These are phyloP conservation scores for Spodoptera exigua DNA, from an alignment of 2,888 invertebrate genomes.

Conservation along the genomic window DNA sequence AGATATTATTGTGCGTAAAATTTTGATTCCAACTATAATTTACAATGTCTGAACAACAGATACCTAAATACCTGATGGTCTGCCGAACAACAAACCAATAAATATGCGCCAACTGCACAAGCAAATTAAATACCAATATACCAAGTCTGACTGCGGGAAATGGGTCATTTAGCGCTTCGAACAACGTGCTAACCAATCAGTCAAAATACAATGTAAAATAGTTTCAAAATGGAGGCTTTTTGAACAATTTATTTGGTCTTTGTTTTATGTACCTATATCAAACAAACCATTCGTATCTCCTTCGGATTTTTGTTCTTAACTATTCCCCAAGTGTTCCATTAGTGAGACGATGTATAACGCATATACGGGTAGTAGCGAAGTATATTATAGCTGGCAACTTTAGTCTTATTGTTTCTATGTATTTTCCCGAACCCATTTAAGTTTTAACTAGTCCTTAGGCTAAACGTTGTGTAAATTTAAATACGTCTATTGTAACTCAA, in stretches of 20 bases:
- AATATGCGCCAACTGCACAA: conserved; percentile 5
- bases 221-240: conserved; percentile 10
- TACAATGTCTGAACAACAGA: too few relatives aligned
- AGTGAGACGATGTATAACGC: conserved; percentile 46
- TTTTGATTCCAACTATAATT: too few relatives aligned
- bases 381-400: conserved; percentile 35
- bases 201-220: conserved; percentile 14
- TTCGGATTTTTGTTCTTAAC: conserved; percentile 35
- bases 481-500: conserved; percentile 47
- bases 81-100: conserved; percentile 22
- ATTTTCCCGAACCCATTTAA: conserved; percentile 56
- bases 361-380: conserved; percentile 37
- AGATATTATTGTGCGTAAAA: too few relatives aligned
- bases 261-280: conserved; percentile 10
- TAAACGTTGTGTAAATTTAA: conserved; percentile 44
- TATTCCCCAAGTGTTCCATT: conserved; percentile 48
- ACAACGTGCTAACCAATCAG: conserved; percentile 13
- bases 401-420: conserved; percentile 50
- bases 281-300: conserved; percentile 27
- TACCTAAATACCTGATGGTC: not conserved
- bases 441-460: conserved; percentile 55
- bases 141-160: conserved; percentile 29
- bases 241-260: conserved; percentile 12
- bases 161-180: conserved; percentile 22
- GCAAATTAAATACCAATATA: conserved; percentile 3